Evolutionary conservation across 2,113 vertebrate genomes (phyloP), one percentile per base, ranked within the genome.

Genomic region (Paratilapia polleni): DNA sequence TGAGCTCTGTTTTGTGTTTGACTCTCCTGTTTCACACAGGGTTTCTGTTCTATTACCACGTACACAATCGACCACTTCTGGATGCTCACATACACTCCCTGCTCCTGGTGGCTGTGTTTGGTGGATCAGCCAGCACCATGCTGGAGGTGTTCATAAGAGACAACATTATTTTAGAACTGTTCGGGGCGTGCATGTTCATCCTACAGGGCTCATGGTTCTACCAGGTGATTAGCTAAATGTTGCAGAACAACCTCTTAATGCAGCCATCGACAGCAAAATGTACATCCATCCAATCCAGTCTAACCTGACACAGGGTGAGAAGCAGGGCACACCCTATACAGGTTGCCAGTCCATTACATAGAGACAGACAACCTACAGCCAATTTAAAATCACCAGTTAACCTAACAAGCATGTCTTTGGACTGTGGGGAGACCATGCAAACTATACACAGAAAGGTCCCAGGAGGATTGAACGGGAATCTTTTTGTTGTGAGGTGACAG

Each of bases 151-250:
- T 99, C 85, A 56, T 97, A 31, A 91, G 88, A 1, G 93, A 97
- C 87, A 96, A 97, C 77, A 83, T 97, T 0, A 61, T 98, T 84
- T 87, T 99, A 88, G 97, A 98, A 86, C 92, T 98, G 26, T 93
- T 98, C 47, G 87, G 96, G n/a, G 92, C 95, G 0, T 94, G 93
- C 17, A 14, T 97, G n/a, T 77, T 96, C 85, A 95, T 99, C n/a
- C 86, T 98, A n/a, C 98, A 99, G 87, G 98, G 98, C 15, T 96
- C 97, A 0, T 99, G 98, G 98, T 98, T 99, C 94, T 99, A 96
- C 96, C 97, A 99, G 97, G 98, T 99, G 80, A 87, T 59, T 3
- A 22, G n/a, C 22, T 28, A 62, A 54, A 56, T 14, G 19, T 54
- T 31, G 4, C 66, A 73, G 10, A 73, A 73, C 43, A 73, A 43